Evolutionary conservation across 2,888 invertebrate genomes (phyloP).

Genomic region (Pardosa pseudoannulata): DNA sequence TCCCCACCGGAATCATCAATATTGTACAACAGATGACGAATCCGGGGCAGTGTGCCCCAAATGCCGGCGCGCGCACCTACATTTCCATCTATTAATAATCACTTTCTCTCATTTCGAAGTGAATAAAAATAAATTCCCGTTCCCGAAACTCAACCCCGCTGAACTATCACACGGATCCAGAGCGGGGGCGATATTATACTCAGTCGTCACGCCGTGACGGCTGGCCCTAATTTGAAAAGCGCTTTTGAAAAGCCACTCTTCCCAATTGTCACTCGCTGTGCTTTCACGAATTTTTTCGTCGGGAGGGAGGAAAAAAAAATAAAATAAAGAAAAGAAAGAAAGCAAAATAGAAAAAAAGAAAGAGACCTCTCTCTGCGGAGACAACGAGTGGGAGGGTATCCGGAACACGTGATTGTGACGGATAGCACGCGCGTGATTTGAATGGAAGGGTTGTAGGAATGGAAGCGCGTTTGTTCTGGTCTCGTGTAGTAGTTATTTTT

Average conservation of each 20-base stretch:
- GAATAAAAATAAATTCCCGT: slow-evolving; percentile 8
- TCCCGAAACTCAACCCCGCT: slow-evolving; percentile 5
- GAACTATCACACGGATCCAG: slow-evolving; percentile 20
- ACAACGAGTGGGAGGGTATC: slow-evolving; percentile 13
- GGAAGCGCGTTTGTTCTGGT: too few species aligned
- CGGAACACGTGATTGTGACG: slow-evolving; percentile 53
- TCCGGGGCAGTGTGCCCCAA: too few species aligned
- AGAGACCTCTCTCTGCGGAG: background rate
- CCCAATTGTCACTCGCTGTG: background rate
- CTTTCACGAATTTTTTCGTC: background rate
- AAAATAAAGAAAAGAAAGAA: background rate
- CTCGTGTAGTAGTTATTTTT: too few species aligned
- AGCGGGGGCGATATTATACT: slow-evolving; percentile 33
- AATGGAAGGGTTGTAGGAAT: background rate
- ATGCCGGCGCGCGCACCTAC: background rate
- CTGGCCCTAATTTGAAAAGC: slow-evolving; percentile 40
- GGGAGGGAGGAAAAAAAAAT: too few species aligned
- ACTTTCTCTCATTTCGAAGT: background rate
- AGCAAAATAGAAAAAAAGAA: background rate
- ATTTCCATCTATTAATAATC: slow-evolving; percentile 10
- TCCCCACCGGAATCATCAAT: background rate
- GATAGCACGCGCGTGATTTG: slow-evolving; percentile 42
- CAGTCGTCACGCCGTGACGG: slow-evolving; percentile 35
- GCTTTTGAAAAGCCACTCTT: background rate
- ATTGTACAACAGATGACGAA: background rate